Conservation (phyloP, 1,140 invertebrate species). For the Zaprionus africanus region DNA sequence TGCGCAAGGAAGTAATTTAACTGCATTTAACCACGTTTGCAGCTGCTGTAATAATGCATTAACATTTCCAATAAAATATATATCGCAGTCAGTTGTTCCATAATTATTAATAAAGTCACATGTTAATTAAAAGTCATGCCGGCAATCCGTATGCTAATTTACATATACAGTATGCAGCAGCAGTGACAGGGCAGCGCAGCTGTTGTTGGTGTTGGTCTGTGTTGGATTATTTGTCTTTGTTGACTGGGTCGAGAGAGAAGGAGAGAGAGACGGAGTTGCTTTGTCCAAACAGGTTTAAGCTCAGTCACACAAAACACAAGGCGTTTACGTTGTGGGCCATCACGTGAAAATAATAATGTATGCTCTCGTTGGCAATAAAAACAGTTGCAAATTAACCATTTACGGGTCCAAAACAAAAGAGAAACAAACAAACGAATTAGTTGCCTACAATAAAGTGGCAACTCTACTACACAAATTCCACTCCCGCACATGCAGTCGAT, state of each 20-base stretch:
- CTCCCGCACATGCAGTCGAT: neutral
- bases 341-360: conserved; percentile 72
- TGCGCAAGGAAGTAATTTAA: conserved; percentile 54
- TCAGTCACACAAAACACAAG: conserved; percentile 50
- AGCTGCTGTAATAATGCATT: conserved; percentile 51
- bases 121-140: conserved; percentile 66
- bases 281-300: conserved; percentile 74
- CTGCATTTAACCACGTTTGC: conserved; percentile 45
- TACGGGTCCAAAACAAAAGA: conserved; percentile 21
- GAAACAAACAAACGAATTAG: conserved; percentile 29
- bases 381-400: conserved; percentile 56
- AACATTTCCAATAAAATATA: conserved; percentile 49
- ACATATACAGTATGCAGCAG: conserved; percentile 49
- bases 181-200: conserved; percentile 18
- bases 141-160: conserved; percentile 65
- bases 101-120: conserved; percentile 64
- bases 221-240: conserved; percentile 42
- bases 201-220: conserved; percentile 15
- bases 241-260: conserved; percentile 49
- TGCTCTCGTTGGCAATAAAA: conserved; percentile 45
- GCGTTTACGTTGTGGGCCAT: conserved; percentile 59
- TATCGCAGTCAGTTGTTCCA: neutral
- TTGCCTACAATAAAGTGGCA: conserved; percentile 13
- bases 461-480: conserved; percentile 3
- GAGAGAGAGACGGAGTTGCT: conserved; percentile 41